Percentiles rank a stretch among this genome's conserved stretches.
Conservation (phyloP, 2,888 invertebrate genomes). For the Tupiocoris notatus region DNA sequence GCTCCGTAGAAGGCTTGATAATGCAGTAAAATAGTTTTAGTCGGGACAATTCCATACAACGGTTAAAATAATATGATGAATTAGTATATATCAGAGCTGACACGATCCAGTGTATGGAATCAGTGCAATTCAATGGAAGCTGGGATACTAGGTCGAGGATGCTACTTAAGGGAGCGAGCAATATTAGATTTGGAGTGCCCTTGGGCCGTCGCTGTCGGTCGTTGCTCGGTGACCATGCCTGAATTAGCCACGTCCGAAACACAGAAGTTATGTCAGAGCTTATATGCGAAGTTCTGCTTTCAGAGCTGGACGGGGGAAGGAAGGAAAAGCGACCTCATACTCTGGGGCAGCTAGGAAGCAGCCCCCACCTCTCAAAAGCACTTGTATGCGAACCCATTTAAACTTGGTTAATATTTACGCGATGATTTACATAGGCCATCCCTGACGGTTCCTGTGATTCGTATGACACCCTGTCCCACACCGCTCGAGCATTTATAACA, state of each 20-base stretch:
- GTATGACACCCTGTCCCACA: background rate
- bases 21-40: background rate
- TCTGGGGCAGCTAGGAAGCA: background rate
- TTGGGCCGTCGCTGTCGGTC: background rate
- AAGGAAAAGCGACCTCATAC: background rate
- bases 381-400: conserved; percentile 9
- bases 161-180: background rate
- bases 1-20: too few species aligned
- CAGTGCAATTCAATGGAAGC: background rate
- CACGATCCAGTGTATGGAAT: background rate
- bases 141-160: background rate
- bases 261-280: conserved; percentile 7
- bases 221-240: background rate
- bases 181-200: background rate
- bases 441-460: background rate
- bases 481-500: background rate
- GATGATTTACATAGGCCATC: conserved; percentile 21
- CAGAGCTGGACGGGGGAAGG: background rate
- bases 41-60: background rate
- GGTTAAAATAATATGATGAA: background rate
- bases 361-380: background rate
- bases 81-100: background rate
- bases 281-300: conserved; percentile 5
- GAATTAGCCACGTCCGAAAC: conserved; percentile 13
- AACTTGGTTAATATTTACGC: conserved; percentile 26